Evolutionary conservation across 2,888 invertebrate genomes (phyloP).

Genomic region (Allophyes oxyacanthae): DNA sequence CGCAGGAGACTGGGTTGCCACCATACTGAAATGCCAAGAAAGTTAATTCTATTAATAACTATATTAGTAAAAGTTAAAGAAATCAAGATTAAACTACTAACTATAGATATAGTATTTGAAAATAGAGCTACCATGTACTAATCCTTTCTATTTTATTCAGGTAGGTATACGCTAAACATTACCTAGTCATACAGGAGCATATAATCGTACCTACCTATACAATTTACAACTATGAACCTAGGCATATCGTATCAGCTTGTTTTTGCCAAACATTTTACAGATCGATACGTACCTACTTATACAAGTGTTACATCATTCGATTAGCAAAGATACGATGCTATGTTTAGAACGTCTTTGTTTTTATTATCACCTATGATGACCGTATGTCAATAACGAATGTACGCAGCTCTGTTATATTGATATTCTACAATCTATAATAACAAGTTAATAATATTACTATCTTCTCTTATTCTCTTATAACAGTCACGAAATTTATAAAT

Average conservation of each 20-base stretch:
- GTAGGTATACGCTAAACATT: too few species aligned
- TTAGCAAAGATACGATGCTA: slow-evolving; percentile 19
- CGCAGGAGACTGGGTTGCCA: slow-evolving; percentile 99
- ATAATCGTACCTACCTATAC: too few species aligned
- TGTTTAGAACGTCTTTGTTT: slow-evolving; percentile 8
- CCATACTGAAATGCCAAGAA: slow-evolving; percentile 92
- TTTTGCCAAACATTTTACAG: slow-evolving; percentile 33
- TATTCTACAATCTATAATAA: too few species aligned
- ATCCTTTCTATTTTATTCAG: too few species aligned
- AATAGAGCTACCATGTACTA: too few species aligned
- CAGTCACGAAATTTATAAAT: too few species aligned
- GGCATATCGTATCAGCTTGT: slow-evolving; percentile 9
- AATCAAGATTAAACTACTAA: too few species aligned
- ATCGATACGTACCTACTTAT: slow-evolving; percentile 17
- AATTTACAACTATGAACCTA: too few species aligned
- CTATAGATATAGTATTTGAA: too few species aligned
- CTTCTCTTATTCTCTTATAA: too few species aligned
- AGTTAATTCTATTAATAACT: background rate
- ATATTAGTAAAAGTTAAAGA: too few species aligned
- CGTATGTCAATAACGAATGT: slow-evolving; percentile 8
- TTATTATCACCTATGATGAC: background rate
- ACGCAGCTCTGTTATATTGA: background rate
- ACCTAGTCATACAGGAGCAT: too few species aligned
- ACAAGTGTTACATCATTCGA: slow-evolving; percentile 38
- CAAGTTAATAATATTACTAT: background rate